Evolutionary conservation across 2,888 invertebrate genomes (phyloP), one percentile per base, ranked within the genome.

Genomic region (Abscondita cerata): DNA sequence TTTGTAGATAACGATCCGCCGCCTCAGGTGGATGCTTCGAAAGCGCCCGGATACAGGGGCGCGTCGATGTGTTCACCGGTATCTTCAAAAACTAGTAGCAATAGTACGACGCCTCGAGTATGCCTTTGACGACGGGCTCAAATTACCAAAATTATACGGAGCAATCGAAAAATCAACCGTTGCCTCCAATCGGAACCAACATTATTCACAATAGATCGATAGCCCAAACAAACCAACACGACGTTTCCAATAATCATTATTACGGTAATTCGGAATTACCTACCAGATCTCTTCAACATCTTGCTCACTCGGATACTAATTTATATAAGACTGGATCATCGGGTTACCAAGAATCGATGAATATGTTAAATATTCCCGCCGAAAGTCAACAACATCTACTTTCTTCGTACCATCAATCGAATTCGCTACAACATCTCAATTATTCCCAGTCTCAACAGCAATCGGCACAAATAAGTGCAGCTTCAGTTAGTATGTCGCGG

Each of bases 11-110:
- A 81, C 61, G 82, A 83, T 55, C 83, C 85, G 18, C 82, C 82
- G 5, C 83, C 83, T 2, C 83, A 89, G 83, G 93, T 89, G 64
- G 95, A 95, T 81, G 92, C 91, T 2, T 89, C 93, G 46, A 96
- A 95, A 81, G 95, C 95, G 61, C 95, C 95, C 0, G 95, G 95
- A 0, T 96, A 95, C 80, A 87, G 95, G 73, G 93, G 91, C 53
- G 89, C 86, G 51, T 85, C 89, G 41, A 87, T 90, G 66, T 91
- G 91, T 77, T 92, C 92, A 5, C 93, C 93, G 0, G 89, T 89
- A 1, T 87, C 87, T 0, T 86, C 86, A 40, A 87, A 87, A 68
- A 82, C 86, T 0, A 83, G 81, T 61, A 84, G 83, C 68, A 84
- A 81, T 52, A 83, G 84, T 12, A 84, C 85, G n/a, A 83, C 83